These are phyloP conservation scores for Caerostris extrusa DNA, from an alignment of 1,140 invertebrate species.

Conservation along the genomic window DNA sequence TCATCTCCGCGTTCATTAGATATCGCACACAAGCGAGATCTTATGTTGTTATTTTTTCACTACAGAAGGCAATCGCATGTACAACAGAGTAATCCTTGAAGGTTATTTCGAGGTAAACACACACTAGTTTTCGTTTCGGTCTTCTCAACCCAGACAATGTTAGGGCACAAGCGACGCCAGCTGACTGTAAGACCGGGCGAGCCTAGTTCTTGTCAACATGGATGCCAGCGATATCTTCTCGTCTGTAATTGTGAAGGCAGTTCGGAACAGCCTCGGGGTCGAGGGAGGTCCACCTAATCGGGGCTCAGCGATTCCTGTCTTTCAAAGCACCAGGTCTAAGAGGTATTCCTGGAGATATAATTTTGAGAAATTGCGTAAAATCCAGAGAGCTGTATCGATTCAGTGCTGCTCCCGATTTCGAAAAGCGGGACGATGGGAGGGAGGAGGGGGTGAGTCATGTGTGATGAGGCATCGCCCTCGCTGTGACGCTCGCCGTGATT, in stretches of 20 bases:
- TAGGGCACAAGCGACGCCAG: conserved; percentile 73
- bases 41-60: not conserved
- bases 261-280: not conserved
- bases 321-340: conserved; percentile 3
- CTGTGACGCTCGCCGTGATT: conserved; percentile 76
- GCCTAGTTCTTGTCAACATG: conserved; percentile 77
- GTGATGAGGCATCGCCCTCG: conserved; percentile 77
- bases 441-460: conserved; percentile 68
- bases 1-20: conserved; percentile 54
- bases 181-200: conserved; percentile 75
- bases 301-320: not conserved
- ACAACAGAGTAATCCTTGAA: not conserved
- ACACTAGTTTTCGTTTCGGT: not conserved
- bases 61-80: not conserved
- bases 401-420: conserved; percentile 60
- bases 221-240: conserved; percentile 70
- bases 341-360: conserved; percentile 61
- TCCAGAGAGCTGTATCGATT: conserved; percentile 74
- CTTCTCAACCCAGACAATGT: conserved; percentile 61
- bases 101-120: not conserved
- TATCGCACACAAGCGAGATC: not conserved
- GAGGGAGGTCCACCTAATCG: not conserved
- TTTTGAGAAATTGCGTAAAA: conserved; percentile 53
- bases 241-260: conserved; percentile 37
- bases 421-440: conserved; percentile 55